Evolutionary conservation across 1,140 invertebrate genomes (phyloP), one percentile per base, ranked within the genome.

Genomic region (Polypedilum vanderplanki): DNA sequence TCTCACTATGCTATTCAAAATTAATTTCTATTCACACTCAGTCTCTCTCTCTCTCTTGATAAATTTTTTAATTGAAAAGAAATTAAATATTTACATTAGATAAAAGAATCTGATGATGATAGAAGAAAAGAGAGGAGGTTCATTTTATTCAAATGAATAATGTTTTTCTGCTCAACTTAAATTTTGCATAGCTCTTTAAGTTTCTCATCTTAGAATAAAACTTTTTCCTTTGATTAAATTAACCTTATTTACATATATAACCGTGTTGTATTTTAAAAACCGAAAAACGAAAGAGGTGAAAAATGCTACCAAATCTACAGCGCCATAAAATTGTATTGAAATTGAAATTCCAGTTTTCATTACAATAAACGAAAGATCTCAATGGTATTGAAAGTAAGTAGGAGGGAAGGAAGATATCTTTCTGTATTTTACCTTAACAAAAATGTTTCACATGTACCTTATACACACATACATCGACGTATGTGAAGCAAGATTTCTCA

Each of bases 301-400:
- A 33, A 33, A 33, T 33, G 24, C 24, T 33, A 33, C 24, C 24
- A 33, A 33, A 57, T 57, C 46, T 33, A 33, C 24, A 57, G 46
- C 10, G 46, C 46, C n/a, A 57, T 57, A 57, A 57, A 57, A 57
- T n/a, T 57, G 46, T 57, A 57, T 57, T 57, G 46, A 57, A 57
- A 57, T 33, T 33, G 24, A 33, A 33, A 33, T 33, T 57, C 46
- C 46, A n/a, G n/a, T 57, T 57, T 57, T 57, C 46, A 57, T 57
- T 57, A 57, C 46, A 57, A n/a, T 57, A 57, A 57, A 57, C 46
- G 46, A 57, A 57, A 57, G 46, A 57, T 57, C 46, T 57, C 46
- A 57, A 57, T 57, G 46, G 46, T 57, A 57, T 57, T 33, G 24
- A 33, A 33, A 33, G 24, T 33, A 57, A 15, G n/a, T 57, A 57